A percentile compares a stretch with the other conserved stretches of the same genome.
Evolutionary conservation across 2,797 vertebrate genomes (phyloP).

Genomic region (Clarias laeviceps): DNA sequence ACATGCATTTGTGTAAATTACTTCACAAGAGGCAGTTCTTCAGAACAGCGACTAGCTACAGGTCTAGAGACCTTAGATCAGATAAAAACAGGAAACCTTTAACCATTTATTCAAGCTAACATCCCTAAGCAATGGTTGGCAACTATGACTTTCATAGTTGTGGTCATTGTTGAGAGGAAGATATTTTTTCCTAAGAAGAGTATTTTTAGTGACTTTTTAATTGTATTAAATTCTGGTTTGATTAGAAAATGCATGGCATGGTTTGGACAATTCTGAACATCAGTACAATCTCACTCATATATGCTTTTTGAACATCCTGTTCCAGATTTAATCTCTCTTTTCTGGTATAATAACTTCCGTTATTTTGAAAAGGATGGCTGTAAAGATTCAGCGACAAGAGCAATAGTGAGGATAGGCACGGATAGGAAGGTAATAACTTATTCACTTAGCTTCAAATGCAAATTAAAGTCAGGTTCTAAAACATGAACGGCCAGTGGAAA

Average conservation of each 20-base stretch:
- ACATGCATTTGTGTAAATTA: not conserved
- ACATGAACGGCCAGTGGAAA: not conserved
- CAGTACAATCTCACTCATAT: not conserved
- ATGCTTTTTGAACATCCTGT: not conserved
- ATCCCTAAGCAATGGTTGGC: too few species aligned
- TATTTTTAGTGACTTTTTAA: not conserved
- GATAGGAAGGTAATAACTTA: not conserved
- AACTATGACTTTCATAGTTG: too few species aligned
- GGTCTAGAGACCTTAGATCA: not conserved
- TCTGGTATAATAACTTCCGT: not conserved
- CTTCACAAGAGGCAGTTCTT: too few species aligned
- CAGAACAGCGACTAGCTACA: not conserved
- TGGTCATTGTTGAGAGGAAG: too few species aligned
- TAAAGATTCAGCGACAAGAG: not conserved
- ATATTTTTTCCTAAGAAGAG: too few species aligned
- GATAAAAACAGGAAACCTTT: not conserved
- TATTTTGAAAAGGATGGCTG: not conserved
- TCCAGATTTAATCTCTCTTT: not conserved
- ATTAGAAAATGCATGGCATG: not conserved
- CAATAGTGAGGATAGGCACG: not conserved
- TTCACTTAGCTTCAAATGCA: not conserved
- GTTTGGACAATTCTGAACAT: not conserved
- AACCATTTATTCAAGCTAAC: too few species aligned
- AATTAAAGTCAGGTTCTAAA: not conserved
- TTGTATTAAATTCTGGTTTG: not conserved